Percentiles rank a stretch among this genome's conserved stretches.
Conservation (phyloP, 2,797 vertebrate species). For the Pangasius macronema region DNA sequence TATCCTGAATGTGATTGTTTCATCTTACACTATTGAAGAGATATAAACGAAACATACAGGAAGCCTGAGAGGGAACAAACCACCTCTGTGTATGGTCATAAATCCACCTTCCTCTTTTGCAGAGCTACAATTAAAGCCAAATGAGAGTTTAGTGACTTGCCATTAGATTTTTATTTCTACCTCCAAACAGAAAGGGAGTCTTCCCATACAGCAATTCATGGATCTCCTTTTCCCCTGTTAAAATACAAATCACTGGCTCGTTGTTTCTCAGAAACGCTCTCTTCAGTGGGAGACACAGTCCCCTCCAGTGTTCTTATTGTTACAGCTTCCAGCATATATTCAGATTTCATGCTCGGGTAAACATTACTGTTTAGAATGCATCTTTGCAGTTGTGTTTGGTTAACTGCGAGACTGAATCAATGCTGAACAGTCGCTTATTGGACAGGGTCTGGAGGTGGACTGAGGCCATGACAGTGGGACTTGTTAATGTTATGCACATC, state of each 20-base stretch:
- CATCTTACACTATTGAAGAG: constrained; percentile 9
- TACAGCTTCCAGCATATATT: neutral
- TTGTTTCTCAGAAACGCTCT: neutral
- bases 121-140: constrained; percentile 58
- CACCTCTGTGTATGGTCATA: constrained; percentile 45
- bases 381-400: neutral
- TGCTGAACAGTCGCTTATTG: constrained; percentile 26
- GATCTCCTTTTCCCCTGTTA: constrained; percentile 13
- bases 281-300: neutral
- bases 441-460: constrained; percentile 5
- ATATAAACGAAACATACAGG: neutral
- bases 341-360: neutral
- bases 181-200: constrained; percentile 46
- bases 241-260: neutral
- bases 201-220: constrained; percentile 30
- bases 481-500: constrained; percentile 41
- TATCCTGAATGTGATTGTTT: constrained; percentile 12
- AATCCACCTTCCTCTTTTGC: constrained; percentile 52
- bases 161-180: constrained; percentile 60
- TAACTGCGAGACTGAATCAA: neutral
- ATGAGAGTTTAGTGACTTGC: constrained; percentile 56
- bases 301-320: neutral
- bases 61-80: neutral
- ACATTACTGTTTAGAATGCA: neutral
- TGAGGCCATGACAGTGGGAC: constrained; percentile 10